Base-by-base conservation (phyloP, 53 echinoderm and acorn worm species). In the Patiria pectinifera region DNA sequence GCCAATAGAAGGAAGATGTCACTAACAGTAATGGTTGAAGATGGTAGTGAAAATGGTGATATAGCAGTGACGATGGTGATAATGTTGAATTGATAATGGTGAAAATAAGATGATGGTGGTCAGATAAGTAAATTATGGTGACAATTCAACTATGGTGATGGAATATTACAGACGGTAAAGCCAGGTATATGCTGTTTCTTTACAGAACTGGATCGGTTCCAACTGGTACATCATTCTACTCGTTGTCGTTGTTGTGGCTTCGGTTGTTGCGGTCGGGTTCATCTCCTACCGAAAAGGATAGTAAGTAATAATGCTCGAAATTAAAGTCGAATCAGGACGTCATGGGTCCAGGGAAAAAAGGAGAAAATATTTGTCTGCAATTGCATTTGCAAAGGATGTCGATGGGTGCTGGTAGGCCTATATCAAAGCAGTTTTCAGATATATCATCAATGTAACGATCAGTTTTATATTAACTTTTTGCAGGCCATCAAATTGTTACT, bases 171-270 rank as follows among this genome's bases (percentile, higher is more conserved):
- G 21, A 10, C 6, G 15, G 4, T 18, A 13, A 21, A 69, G 16
- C 21, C 10, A 69, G 6, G 35, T 69, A 10, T 69, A 69, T 69
- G 6, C 15, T 76, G 4, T 11, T 76, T 76, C 2, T 43, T 76
- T 76, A 5, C 77, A 76, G 77, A 26, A 22, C 23, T 76, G 77
- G 77, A 25, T 76, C 21, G 23, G 35, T 76, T 76, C 77, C 8
- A 76, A 76, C 77, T 76, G 77, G 77, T 76, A 76, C 44, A 23
- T 76, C 77, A 26, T 76, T 43, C 77, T 76, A 23, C 1, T 76
- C 21, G 13, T 76, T 76, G 26, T 76, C 23, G 77, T 22, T 7
- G 25, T 43, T 12, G 11, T 24, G 12, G 26, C 23, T 23, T 6
- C 4, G 3, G 11, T 76, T 21, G 8, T 76, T 24, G 77, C 35